Conservation (phyloP, 2,888 invertebrate genomes). For the Clistopyga incitator region DNA sequence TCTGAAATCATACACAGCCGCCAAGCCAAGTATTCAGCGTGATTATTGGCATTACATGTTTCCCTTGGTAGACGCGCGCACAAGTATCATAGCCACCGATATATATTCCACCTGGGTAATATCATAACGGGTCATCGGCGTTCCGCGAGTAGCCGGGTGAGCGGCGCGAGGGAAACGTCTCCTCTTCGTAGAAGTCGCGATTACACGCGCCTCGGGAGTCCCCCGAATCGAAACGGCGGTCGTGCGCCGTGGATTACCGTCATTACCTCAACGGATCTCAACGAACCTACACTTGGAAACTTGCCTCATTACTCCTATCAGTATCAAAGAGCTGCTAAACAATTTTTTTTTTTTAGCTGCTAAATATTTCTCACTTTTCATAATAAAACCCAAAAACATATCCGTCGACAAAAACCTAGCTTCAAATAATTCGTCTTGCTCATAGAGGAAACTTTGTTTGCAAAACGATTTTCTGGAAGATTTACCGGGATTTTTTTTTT, state of each 20-base stretch:
- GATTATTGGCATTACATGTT: constrained; percentile 11
- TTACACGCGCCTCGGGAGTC: constrained; percentile 31
- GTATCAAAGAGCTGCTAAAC: not conserved
- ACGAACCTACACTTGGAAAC: constrained; percentile 27
- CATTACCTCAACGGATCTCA: constrained; percentile 39
- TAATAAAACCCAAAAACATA: no score
- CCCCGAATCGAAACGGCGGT: constrained; percentile 10
- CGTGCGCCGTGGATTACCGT: constrained; percentile 42
- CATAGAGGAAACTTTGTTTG: no score
- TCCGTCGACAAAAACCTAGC: no score
- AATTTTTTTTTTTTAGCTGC: no score
- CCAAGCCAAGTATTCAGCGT: not conserved
- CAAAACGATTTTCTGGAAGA: no score
- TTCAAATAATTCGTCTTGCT: no score
- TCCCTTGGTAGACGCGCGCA: constrained; percentile 13
- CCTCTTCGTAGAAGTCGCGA: constrained; percentile 22
- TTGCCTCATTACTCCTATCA: constrained; percentile 33
- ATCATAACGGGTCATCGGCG: constrained; percentile 26
- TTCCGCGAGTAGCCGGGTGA: constrained; percentile 5
- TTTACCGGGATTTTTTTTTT: no score
- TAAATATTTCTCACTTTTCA: no score
- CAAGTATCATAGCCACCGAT: not conserved
- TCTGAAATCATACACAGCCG: not conserved
- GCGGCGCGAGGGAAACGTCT: not conserved
- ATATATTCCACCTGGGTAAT: constrained; percentile 26